These are phyloP conservation scores for Amyelois transitella DNA, from an alignment of 1,140 invertebrate genomes.

Conservation along the genomic window DNA sequence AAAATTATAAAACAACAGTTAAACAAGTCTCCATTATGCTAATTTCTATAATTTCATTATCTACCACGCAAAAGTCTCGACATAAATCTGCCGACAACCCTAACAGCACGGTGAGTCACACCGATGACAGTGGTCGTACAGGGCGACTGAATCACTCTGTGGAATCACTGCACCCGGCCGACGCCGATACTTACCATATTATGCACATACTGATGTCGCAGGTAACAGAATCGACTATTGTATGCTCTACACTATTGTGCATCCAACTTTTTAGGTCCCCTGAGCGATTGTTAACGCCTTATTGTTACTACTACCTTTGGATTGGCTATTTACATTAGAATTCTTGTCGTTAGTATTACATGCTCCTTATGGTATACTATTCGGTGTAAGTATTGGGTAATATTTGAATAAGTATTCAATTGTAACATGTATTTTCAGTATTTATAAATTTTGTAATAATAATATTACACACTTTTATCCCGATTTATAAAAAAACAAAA, in stretches of 20 bases:
- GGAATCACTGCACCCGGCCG: constrained; percentile 34
- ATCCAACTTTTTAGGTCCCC: constrained; percentile 62
- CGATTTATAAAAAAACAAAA: constrained; percentile 54
- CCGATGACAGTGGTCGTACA: constrained; percentile 19
- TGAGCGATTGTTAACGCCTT: constrained; percentile 63
- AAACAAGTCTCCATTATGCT: too few relatives aligned
- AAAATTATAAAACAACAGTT: too few relatives aligned
- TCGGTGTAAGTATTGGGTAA: too few relatives aligned
- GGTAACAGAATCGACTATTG: constrained; percentile 69
- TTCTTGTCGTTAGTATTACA: too few relatives aligned
- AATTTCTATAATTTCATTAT: too few relatives aligned
- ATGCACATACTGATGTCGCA: constrained; percentile 71
- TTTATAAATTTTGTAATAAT: too few relatives aligned
- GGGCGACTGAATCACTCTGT: constrained; percentile 29
- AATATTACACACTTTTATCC: too few relatives aligned
- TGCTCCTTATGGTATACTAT: too few relatives aligned
- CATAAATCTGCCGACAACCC: too few relatives aligned
- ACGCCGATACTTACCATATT: constrained; percentile 38
- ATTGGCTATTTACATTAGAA: constrained; percentile 11
- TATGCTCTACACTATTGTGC: constrained; percentile 68
- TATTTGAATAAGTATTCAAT: too few relatives aligned
- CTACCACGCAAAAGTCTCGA: too few relatives aligned
- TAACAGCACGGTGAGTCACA: constrained; percentile 19
- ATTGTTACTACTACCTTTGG: constrained; percentile 50
- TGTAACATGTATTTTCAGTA: too few relatives aligned